Evolutionary conservation across 2,113 vertebrate genomes (phyloP), one percentile per base, ranked within the genome.

Genomic region (Grus americana): DNA sequence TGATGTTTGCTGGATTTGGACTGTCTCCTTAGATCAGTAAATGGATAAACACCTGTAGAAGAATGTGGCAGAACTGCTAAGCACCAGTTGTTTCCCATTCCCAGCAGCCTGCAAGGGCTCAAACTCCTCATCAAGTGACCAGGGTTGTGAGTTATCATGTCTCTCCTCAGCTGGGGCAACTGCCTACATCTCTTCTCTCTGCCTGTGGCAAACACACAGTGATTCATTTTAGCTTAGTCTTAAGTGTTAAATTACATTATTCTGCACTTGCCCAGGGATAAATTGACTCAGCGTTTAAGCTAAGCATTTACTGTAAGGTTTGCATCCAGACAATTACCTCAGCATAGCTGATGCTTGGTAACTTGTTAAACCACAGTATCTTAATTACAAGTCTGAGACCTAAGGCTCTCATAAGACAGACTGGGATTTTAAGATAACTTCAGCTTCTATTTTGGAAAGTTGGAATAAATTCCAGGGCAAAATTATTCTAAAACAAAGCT

Each of bases 211-310:
- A 94, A 49, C 32, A 65, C 29, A 32, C 11, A 61, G 34, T 67
- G 66, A 92, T 72, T 95, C 76, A 84, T 63, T 92, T 84, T 57
- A 91, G 32, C 89, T 91, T 75, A 91, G 58, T 95, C 70, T 94
- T 84, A 96, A 88, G 85, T 90, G 66, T 93, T 92, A 91, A 85
- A 96, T 95, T 94, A 93, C 86, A 65, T 91, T 95, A 91, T 88
- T 92, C 80, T 94, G 57, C 44, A 49, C 87, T 94, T 85, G 91
- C 94, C 74, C 66, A 72, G 85, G 81, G 95, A 95, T 79, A 90
- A 94, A 95, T 93, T 97, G 96, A 97, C 95, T 97, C 95, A 96
- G 96, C 96, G 92, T 90, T 96, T 88, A 95, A 46, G 85, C 78
- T 96, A 82, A 96, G 73, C 61, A 21, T 92, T 96, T 95, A 79